phyloP scores from a whole-genome alignment of 2,113 vertebrate genomes.

The Scomber scombrus region DNA sequence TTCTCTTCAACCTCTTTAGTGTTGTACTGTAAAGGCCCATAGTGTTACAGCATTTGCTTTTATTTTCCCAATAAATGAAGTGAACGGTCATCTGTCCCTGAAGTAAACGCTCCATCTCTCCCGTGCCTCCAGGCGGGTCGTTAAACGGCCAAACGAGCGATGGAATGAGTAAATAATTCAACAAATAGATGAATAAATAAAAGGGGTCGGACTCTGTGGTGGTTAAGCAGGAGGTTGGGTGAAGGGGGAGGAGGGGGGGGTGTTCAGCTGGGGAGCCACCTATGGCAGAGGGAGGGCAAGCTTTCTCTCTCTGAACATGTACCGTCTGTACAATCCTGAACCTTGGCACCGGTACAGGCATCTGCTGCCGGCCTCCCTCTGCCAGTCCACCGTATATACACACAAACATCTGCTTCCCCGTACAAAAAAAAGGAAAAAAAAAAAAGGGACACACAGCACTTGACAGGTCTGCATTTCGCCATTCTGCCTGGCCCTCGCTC shows the following conservation, averaged over 20 bases:
- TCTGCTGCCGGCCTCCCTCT: constrained; percentile 94
- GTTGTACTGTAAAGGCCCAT: constrained; percentile 44
- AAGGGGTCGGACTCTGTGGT: constrained; percentile 57
- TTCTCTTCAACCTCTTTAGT: constrained; percentile 33
- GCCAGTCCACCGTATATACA: constrained; percentile 96
- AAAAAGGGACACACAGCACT: constrained; percentile 89
- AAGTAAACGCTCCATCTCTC: constrained; percentile 62
- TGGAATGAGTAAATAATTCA: constrained; percentile 85
- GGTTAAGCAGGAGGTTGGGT: constrained; percentile 84
- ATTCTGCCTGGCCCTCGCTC: constrained; percentile 82
- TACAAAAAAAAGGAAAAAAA: constrained; percentile 70
- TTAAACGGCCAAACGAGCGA: constrained; percentile 78
- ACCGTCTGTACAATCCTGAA: constrained; percentile 96
- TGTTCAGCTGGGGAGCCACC: constrained; percentile 89
- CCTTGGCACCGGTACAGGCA: constrained; percentile 98
- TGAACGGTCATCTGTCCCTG: constrained; percentile 68
- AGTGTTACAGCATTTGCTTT: constrained; percentile 59
- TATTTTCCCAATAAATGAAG: constrained; percentile 71
- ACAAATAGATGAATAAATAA: constrained; percentile 82
- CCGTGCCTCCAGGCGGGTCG: constrained; percentile 77
- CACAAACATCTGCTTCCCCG: constrained; percentile 99
- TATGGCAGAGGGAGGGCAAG: constrained; percentile 85
- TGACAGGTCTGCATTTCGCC: constrained; percentile 95
- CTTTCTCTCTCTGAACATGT: constrained; percentile 86
- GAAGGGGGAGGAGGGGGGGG: constrained; percentile 86